Evolutionary conservation across 2,888 invertebrate species (phyloP).

Genomic region (Stenichneumon culpator): DNA sequence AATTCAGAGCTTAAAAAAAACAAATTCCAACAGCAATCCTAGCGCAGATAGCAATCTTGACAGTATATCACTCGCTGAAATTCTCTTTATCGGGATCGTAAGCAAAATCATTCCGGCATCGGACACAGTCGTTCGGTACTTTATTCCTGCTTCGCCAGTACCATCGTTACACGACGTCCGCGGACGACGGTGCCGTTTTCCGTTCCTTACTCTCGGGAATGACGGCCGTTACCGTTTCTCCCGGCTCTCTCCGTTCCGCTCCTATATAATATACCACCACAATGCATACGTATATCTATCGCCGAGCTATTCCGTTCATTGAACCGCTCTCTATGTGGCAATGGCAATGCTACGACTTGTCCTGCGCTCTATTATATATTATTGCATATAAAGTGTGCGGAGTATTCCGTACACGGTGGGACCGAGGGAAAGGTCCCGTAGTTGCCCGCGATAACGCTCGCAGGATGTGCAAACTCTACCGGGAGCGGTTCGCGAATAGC

Average conservation of each 20-base stretch:
- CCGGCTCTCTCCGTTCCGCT: constrained; percentile 27
- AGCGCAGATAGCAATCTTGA: not conserved
- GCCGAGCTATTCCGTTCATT: constrained; percentile 36
- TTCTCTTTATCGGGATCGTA: not conserved
- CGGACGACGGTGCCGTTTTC: not conserved
- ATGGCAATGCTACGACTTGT: constrained; percentile 30
- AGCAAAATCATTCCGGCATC: not conserved
- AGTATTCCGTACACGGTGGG: constrained; percentile 10
- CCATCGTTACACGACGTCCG: not conserved
- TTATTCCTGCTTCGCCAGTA: constrained; percentile 5
- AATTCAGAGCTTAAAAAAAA: not conserved
- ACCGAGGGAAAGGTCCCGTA: constrained; percentile 25
- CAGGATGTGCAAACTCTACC: constrained; percentile 52
- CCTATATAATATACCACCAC: not conserved
- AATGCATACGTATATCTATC: constrained; percentile 6
- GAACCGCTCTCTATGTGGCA: constrained; percentile 52
- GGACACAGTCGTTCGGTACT: constrained; percentile 9
- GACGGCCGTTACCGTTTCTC: constrained; percentile 36
- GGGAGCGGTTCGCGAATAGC: constrained; percentile 29
- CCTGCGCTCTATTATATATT: constrained; percentile 3
- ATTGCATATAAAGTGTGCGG: not conserved
- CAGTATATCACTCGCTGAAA: not conserved
- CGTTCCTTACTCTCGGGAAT: constrained; percentile 29
- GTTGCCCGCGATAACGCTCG: constrained; percentile 53
- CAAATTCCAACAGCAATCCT: not conserved